phyloP scores from a whole-genome alignment of 2,888 invertebrate genomes.

The Agonopterix arenella region DNA sequence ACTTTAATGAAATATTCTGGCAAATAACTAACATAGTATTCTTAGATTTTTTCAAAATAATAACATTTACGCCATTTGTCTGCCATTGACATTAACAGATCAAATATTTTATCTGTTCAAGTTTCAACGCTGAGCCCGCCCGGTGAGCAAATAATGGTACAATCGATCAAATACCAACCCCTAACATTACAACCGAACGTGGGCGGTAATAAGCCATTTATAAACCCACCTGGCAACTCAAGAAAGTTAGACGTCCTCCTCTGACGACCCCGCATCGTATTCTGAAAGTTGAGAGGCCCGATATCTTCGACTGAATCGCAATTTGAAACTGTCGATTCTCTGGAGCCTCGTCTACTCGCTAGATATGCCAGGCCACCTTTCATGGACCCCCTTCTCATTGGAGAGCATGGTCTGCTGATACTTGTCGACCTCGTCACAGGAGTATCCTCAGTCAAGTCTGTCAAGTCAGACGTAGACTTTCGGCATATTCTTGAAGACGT shows the following conservation, averaged over 20 bases:
- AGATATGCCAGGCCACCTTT: conserved; percentile 86
- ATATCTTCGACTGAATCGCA: conserved; percentile 82
- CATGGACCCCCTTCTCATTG: conserved; percentile 81
- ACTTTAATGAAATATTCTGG: too few relatives aligned
- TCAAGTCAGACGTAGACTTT: conserved; percentile 87
- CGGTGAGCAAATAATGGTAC: too few relatives aligned
- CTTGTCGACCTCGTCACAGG: conserved; percentile 79
- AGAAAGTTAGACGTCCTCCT: conserved; percentile 91
- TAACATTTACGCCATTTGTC: too few relatives aligned
- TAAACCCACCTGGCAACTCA: conserved; percentile 86
- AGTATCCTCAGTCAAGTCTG: conserved; percentile 77
- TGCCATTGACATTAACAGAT: too few relatives aligned
- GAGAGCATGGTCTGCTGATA: conserved; percentile 79
- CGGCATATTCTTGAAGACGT: conserved; percentile 75
- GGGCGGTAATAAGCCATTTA: background rate
- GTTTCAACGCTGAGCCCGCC: too few relatives aligned
- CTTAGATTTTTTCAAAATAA: too few relatives aligned
- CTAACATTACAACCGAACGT: background rate
- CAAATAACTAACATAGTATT: too few relatives aligned
- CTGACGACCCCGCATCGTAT: conserved; percentile 85
- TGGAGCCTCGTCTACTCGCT: conserved; percentile 90
- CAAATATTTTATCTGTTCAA: too few relatives aligned
- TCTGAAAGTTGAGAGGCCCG: conserved; percentile 87
- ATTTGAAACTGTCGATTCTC: conserved; percentile 86
- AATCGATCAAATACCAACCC: background rate